Conservation (phyloP, 1,140 invertebrate genomes). For the Andricus grossulariae region DNA sequence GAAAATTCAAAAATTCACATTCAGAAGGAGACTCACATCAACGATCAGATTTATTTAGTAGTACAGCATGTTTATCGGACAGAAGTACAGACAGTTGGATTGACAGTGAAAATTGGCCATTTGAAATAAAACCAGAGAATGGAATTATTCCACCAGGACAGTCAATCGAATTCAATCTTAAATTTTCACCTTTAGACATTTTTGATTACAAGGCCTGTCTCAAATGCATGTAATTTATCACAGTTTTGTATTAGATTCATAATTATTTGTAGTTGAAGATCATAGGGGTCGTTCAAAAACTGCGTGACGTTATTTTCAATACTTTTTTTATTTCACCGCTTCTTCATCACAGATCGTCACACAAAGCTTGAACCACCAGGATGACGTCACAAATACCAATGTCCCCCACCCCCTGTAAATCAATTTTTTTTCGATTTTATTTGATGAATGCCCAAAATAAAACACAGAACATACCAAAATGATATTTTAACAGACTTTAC, state of each 20-base stretch:
- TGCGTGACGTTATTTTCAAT: no score
- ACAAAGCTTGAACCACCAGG: no score
- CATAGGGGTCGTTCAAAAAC: no score
- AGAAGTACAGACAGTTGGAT: constrained; percentile 61
- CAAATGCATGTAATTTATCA: constrained; percentile 55
- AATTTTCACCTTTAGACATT: constrained; percentile 63
- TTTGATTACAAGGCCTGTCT: constrained; percentile 63
- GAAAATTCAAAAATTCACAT: not conserved
- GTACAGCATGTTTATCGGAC: constrained; percentile 50
- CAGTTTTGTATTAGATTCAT: not conserved
- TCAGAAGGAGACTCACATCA: not conserved
- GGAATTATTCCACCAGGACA: constrained; percentile 55
- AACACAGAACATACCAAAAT: no score
- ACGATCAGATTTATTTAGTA: constrained; percentile 59
- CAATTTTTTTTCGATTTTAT: no score
- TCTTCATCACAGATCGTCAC: no score
- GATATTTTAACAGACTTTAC: no score
- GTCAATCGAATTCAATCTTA: constrained; percentile 49
- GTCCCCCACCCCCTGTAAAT: no score
- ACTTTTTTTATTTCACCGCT: no score
- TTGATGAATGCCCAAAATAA: no score
- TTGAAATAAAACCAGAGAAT: constrained; percentile 57
- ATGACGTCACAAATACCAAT: no score
- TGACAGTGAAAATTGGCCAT: constrained; percentile 59
- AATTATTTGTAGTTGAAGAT: no score